Evolutionary conservation across 2,888 invertebrate species (phyloP).

Genomic region (Conchocele bisecta): DNA sequence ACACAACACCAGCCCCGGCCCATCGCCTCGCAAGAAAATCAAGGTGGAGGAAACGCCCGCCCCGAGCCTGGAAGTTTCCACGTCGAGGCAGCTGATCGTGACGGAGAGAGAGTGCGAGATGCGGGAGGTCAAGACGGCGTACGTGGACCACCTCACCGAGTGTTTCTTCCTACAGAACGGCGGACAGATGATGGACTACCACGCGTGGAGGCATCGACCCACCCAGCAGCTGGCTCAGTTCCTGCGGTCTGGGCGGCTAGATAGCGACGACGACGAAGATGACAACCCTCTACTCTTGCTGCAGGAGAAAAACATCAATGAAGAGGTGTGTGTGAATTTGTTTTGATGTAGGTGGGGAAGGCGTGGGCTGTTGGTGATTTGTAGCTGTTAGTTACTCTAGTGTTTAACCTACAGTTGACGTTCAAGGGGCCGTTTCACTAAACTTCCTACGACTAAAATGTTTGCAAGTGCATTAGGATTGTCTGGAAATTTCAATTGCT

Average conservation of each 20-base stretch:
- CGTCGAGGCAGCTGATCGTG: conserved; percentile 72
- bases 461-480: no score
- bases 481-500: no score
- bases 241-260: conserved; percentile 89
- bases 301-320: conserved; percentile 65
- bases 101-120: conserved; percentile 71
- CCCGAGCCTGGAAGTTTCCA: conserved; percentile 73
- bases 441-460: no score
- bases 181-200: conserved; percentile 94
- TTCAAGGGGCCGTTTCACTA: no score
- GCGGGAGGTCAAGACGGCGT: conserved; percentile 78
- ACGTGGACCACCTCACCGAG: conserved; percentile 86
- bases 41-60: conserved; percentile 79
- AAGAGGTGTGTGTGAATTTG: conserved; percentile 70
- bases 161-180: conserved; percentile 93
- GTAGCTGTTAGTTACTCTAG: no score
- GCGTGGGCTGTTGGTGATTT: no score
- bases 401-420: no score
- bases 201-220: conserved; percentile 91
- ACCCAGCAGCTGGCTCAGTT: conserved; percentile 89
- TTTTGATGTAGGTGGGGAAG: no score
- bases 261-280: conserved; percentile 85
- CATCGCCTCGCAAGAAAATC: conserved; percentile 74
- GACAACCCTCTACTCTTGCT: conserved; percentile 53
- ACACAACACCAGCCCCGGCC: conserved; percentile 58